These are phyloP conservation scores for Nyleta sp. DNA, from an alignment of 2,888 invertebrate species.

Conservation along the genomic window DNA sequence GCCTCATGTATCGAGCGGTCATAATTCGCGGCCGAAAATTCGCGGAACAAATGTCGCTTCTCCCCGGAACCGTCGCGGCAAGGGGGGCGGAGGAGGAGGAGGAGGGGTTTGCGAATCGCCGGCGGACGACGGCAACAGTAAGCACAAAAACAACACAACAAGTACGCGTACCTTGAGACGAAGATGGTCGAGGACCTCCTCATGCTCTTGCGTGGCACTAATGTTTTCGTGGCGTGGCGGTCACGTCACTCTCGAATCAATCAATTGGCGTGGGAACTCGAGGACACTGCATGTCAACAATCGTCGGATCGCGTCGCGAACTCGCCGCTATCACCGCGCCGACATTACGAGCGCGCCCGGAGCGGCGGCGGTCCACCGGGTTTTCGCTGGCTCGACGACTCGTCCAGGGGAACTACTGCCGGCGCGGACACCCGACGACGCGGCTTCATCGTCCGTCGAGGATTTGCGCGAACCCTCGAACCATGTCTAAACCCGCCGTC, in stretches of 20 bases:
- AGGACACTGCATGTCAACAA: constrained; percentile 39
- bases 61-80: too few relatives aligned
- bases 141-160: constrained; percentile 10
- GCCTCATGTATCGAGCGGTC: too few relatives aligned
- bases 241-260: constrained; percentile 55
- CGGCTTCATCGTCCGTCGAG: background rate
- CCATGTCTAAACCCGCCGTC: too few relatives aligned
- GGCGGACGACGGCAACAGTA: too few relatives aligned
- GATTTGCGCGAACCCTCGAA: too few relatives aligned
- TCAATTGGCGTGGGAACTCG: background rate
- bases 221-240: constrained; percentile 75
- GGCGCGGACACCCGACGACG: background rate
- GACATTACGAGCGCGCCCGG: constrained; percentile 7
- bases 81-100: too few relatives aligned
- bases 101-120: too few relatives aligned
- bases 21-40: too few relatives aligned
- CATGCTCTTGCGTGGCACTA: constrained; percentile 80
- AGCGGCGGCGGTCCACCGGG: background rate
- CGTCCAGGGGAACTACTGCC: too few relatives aligned
- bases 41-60: too few relatives aligned
- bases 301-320: constrained; percentile 23
- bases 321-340: constrained; percentile 38
- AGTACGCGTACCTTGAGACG: constrained; percentile 77
- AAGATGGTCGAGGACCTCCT: constrained; percentile 79
- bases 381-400: too few relatives aligned